Base-by-base conservation (phyloP, 2,797 vertebrate genomes). In the Sebastes matsubarae region DNA sequence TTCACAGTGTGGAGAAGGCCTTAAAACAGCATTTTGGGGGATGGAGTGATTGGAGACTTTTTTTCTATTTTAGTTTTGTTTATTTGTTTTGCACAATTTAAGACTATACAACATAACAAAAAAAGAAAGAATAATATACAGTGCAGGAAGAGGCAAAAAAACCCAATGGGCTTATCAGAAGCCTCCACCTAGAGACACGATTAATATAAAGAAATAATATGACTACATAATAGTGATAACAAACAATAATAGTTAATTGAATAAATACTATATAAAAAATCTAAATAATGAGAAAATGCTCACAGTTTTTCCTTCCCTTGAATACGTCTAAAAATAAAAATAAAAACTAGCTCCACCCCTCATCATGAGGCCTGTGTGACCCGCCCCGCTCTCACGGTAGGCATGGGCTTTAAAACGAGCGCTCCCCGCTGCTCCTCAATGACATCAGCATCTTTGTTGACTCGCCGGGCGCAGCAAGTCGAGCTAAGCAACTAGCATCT, bases 361-460 rank as follows among this genome's bases (percentile, higher is more conserved):
- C 32, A n/a, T 32, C 8, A n/a, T 9, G 12, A n/a, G 24, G 59
- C 60, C 13, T 3, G 24, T 5, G 20, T 14, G 50, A 3, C 22
- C 2, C 55, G 22, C 24, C 71, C 7, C 36, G 12, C 3, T 27
- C n/a, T 10, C 2, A 1, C 79, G 66, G 82, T 3, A 55, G 27
- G 63, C 20, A 29, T 1, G 55, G 27, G 0, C 9, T 4, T 0
- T 18, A 72, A 80, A 90, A 67, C 64, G 18, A 91, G 74, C 16
- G 76, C 77, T 6, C 8, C 77, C 29, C 16, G 67, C 79, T 7
- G 8, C 66, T 30, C 5, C 0, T 1, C 1, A 8, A 8, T 88
- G 64, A 89, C 88, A 16, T 87, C 79, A 82, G 27, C 80, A 72
- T 63, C 72, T 85, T 86, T 88, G 88, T 92, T 85, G 88, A 83